Evolutionary conservation across 2,113 vertebrate species (phyloP), one percentile per base, ranked within the genome.

Genomic region (Neodon shergylaensis): DNA sequence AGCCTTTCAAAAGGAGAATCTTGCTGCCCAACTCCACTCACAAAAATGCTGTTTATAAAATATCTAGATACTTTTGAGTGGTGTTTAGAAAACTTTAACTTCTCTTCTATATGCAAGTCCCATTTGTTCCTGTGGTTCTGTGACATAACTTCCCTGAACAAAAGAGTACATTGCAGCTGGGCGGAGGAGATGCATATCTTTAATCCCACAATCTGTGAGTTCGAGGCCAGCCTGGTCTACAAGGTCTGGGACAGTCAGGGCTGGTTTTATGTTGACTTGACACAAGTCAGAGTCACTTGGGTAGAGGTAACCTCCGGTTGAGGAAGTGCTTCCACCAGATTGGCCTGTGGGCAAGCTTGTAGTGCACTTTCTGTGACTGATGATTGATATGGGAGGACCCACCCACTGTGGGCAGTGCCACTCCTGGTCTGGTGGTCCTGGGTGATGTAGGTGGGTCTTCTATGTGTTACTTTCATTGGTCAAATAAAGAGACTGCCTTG

Each of bases 101-200:
- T 96, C 96, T 94, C 39, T 86, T 94, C 90, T 96, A 97, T 65
- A 89, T 78, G 82, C 44, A 95, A 96, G 97, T 82, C 96, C 95
- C 94, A 93, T 95, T 97, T 98, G 94, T 95, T 96, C 97, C 94
- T 95, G 94, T 97, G 82, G 95, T 95, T 95, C 88, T 95, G 95
- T 66, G 91, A 72, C 92, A 94, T 92, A 94, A 98, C 86, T 76
- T 94, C 92, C 66, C 90, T 97, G 81, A 98, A 96, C 61, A 88
- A 93, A 98, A 96, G 93, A 96, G 96, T 87, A 93, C 65, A 7
- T 28, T 33, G 8, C 49, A 36, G 47, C 47, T 79, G 47, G 96
- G 96, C 63, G 94, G 96, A 36, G 31, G 49, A 2, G 77, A 5
- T 10, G 5, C 77, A 81, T 19, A 81, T 52, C 77, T 78, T 19